Evolutionary conservation across 1,140 invertebrate genomes (phyloP), one percentile per base, ranked within the genome.

Genomic region (Teleogryllus occipitalis): DNA sequence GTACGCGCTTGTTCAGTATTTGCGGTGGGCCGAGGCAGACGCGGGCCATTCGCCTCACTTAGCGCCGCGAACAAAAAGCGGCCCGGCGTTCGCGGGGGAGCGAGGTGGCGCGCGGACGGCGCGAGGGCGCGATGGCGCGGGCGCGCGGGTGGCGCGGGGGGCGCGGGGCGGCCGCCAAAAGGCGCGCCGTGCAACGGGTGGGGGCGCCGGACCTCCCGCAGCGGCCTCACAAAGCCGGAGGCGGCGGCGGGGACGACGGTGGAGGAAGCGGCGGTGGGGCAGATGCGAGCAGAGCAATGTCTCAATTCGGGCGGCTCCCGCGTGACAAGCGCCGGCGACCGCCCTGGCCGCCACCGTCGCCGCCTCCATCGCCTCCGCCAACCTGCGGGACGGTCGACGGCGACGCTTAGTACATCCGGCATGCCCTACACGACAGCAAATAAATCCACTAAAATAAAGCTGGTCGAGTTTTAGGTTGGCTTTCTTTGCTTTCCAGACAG

Each of bases 211-310:
- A 65, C 54, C 54, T 65, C 54, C 54, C 54, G 18, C 54, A 10
- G 54, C 54, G 54, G 54, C 18, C 7, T 14, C 54, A 65, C 18
- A 65, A 65, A 65, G 54, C 10, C 54, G 54, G 27, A 39, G 27
- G 27, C 27, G 27, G 27, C 27, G 54, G 54, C 27, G 27, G 27
- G n/a, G n/a, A n/a, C 49, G 49, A 54, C 54, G 54, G 54, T 1
- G 54, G 54, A 0, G 54, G 54, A 18, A 7, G 54, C 54, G 54
- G 54, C 7, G 10, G 54, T 7, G 54, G 54, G 18, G 54, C 54
- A 65, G 54, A 65, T 65, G 54, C 54, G 54, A 65, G 54, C 54
- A 65, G 54, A 65, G 54, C 54, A 65, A 65, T 65, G 54, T 65
- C 54, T 65, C 54, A 14, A 65, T 65, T 65, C 10, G 54, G 54